Conservation (phyloP, 1,140 invertebrate genomes). For the Tyrophagus putrescentiae region DNA sequence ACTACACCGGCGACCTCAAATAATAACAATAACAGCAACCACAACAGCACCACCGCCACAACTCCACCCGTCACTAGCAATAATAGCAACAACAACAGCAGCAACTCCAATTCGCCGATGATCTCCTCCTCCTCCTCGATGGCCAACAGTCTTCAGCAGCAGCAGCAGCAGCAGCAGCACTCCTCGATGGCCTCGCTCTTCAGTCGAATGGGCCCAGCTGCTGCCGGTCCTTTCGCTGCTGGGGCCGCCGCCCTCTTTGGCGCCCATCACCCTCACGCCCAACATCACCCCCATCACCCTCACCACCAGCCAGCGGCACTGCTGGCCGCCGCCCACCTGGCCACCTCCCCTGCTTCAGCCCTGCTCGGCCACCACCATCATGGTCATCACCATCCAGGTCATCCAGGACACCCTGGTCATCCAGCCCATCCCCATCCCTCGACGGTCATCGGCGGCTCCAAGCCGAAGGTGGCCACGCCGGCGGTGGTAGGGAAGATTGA, state of each 20-base stretch:
- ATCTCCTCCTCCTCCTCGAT: background rate
- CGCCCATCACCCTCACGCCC: too few relatives aligned
- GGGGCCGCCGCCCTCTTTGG: too few relatives aligned
- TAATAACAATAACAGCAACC: background rate
- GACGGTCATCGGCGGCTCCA: constrained; percentile 83
- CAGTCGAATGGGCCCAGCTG: constrained; percentile 11
- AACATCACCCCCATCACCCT: too few relatives aligned
- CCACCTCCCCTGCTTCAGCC: background rate
- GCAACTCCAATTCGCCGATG: background rate
- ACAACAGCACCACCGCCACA: background rate
- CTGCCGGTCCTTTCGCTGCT: too few relatives aligned
- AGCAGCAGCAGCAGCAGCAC: background rate
- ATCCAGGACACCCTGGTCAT: constrained; percentile 12
- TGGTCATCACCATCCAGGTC: constrained; percentile 5
- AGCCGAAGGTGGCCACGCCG: constrained; percentile 94
- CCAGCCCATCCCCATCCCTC: constrained; percentile 43
- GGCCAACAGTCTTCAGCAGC: background rate
- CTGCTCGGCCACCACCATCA: background rate
- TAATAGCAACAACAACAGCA: background rate
- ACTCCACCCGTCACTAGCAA: too few relatives aligned
- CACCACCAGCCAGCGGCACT: background rate
- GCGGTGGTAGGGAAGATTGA: constrained; percentile 88
- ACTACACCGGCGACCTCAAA: background rate
- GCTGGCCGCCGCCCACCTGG: background rate
- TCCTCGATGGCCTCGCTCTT: background rate